Evolutionary conservation across 2,888 invertebrate species (phyloP).

Genomic region (Adela reaumurella): DNA sequence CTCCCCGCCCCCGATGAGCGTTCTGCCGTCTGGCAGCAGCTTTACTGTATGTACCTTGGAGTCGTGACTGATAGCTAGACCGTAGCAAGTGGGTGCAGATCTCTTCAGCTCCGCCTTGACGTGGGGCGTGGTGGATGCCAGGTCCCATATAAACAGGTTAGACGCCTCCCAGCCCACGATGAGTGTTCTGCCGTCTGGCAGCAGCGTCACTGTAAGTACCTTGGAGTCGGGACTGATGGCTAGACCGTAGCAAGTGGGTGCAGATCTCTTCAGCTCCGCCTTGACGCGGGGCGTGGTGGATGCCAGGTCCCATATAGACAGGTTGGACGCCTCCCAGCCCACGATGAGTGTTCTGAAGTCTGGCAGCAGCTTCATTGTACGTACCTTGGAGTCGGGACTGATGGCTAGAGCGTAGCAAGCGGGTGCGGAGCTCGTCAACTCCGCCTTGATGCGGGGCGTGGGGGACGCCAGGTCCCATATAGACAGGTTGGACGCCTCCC

Average conservation of each 20-base stretch:
- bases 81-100: constrained; percentile 94
- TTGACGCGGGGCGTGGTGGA: constrained; percentile 88
- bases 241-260: constrained; percentile 96
- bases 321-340: constrained; percentile 92
- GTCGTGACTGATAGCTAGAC: constrained; percentile 94
- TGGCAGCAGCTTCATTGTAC: constrained; percentile 88
- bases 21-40: constrained; percentile 88
- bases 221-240: constrained; percentile 95
- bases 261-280: constrained; percentile 89
- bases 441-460: constrained; percentile 87
- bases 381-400: constrained; percentile 86
- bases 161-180: constrained; percentile 67
- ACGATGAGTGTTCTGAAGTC: constrained; percentile 94
- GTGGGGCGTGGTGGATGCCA: constrained; percentile 59
- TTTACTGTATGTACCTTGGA: constrained; percentile 88
- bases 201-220: constrained; percentile 80
- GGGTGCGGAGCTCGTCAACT: constrained; percentile 89
- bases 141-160: not conserved
- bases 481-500: constrained; percentile 91
- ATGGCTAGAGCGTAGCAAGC: constrained; percentile 98
- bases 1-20: constrained; percentile 94
- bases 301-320: constrained; percentile 94
- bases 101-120: constrained; percentile 93
- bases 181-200: constrained; percentile 90
- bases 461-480: constrained; percentile 95